Conservation (phyloP, 1,140 invertebrate species). For the Brachionus calyciflorus region DNA sequence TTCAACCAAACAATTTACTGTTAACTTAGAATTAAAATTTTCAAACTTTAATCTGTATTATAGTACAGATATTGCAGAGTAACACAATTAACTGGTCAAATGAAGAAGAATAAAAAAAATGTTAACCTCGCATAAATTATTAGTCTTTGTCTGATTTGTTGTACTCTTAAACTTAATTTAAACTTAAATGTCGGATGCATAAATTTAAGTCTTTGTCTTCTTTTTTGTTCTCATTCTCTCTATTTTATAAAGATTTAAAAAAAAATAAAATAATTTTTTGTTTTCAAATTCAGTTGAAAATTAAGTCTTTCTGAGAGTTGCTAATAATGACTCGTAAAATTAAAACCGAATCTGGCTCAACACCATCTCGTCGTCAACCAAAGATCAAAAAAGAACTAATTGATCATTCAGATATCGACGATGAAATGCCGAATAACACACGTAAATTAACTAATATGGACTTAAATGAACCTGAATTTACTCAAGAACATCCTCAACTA, state of each 20-base stretch:
- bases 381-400: background rate
- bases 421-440: background rate
- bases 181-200: conserved; percentile 29
- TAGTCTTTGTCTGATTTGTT: conserved; percentile 23
- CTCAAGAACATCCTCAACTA: background rate
- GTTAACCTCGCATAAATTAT: conserved; percentile 36
- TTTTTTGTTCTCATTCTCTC: too few species aligned
- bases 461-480: background rate
- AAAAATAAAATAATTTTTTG: background rate
- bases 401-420: background rate
- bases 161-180: conserved; percentile 33
- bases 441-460: background rate
- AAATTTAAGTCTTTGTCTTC: background rate
- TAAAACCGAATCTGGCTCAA: background rate
- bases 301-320: background rate
- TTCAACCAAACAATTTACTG: too few species aligned
- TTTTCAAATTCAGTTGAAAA: conserved; percentile 1
- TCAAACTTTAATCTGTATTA: too few species aligned
- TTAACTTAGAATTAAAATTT: too few species aligned
- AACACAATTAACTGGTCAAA: too few species aligned
- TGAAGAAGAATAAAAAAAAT: too few species aligned
- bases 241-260: background rate
- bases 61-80: too few species aligned
- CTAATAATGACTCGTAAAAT: background rate
- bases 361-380: background rate